Evolutionary conservation across 2,888 invertebrate species (phyloP), one percentile per base, ranked within the genome.

Genomic region (Metacarcinus magister): DNA sequence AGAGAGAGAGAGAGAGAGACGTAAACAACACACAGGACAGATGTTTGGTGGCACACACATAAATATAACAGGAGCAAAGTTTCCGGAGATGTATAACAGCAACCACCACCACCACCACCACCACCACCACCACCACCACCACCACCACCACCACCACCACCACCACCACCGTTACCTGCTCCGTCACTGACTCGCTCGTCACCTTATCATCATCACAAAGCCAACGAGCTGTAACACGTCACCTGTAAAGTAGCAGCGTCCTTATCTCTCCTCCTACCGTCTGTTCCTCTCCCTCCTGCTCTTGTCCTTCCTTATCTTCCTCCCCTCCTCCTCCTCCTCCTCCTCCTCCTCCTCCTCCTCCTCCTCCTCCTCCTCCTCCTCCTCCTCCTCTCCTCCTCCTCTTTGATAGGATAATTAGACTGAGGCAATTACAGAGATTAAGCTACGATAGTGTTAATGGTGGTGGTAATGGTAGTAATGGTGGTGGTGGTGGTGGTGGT

Each of bases 1-100:
- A 46, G 46, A 92, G 92, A 92, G 48, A 48, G 48, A 92, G 92
- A 48, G 92, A 92, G 92, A 54, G 54, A 54, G 54, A 54, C 54
- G 54, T 54, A 54, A 54, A 48, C 28, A 8, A 16, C 7, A 19
- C 28, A 43, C 46, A 91, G 43, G 44, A n/a, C n/a, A 91, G 39
- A 44, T n/a, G 91, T 10, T 8, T 44, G 4, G 44, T n/a, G 44
- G 23, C 48, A 7, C 28, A 23, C 92, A 43, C 92, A 16, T 46
- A 28, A 43, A 44, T 28, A n/a, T 16, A 54, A 54, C 54, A 54
- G 0, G 54, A 54, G 54, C 54, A 54, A 54, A 54, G 54, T 54
- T 54, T 16, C 19, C 54, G 19, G 54, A 54, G 54, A 54, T 13
- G 39, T 2, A 39, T 39, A 39, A 39, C 48, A 13, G 48, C 48